Percentiles rank a stretch among this genome's conserved stretches.
Conservation (phyloP, 1,140 invertebrate genomes). For the Acromyrmex heyeri region DNA sequence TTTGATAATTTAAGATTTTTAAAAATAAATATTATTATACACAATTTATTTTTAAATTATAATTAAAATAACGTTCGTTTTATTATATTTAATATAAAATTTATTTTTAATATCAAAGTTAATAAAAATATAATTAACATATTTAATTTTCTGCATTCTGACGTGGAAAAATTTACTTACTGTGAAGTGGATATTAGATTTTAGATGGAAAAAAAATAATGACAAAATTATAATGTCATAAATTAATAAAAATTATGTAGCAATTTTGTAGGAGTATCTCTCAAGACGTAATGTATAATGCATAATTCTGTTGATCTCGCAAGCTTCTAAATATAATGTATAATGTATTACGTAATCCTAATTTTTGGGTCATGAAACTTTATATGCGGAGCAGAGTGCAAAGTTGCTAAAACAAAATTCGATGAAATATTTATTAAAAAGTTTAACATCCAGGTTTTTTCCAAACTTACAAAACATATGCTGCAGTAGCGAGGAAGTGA, state of each 20-base stretch:
- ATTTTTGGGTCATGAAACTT: conserved; percentile 33
- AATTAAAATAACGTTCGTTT: not conserved
- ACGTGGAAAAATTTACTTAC: not conserved
- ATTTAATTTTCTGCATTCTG: not conserved
- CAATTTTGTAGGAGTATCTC: conserved; percentile 10
- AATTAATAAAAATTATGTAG: conserved; percentile 9
- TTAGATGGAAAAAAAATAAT: not conserved
- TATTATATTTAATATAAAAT: not conserved
- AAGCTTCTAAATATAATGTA: conserved; percentile 32
- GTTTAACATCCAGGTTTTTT: not conserved
- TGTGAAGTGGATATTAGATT: not conserved
- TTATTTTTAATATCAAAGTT: not conserved
- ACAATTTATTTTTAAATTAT: not conserved
- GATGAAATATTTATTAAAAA: conserved; percentile 48
- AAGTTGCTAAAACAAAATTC: conserved; percentile 38
- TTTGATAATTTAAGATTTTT: not conserved
- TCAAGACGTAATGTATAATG: conserved; percentile 23
- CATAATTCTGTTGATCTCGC: conserved; percentile 22
- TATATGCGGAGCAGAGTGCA: conserved; percentile 22
- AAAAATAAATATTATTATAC: too few species aligned
- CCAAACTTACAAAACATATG: conserved; percentile 9
- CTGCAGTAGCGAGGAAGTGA: not conserved
- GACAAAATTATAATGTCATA: not conserved
- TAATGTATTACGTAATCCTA: conserved; percentile 32
- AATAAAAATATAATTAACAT: not conserved